A percentile compares a stretch with the other conserved stretches of the same genome.
Conservation (phyloP, 2,888 invertebrate species). For the Lycophotia porphyrea region DNA sequence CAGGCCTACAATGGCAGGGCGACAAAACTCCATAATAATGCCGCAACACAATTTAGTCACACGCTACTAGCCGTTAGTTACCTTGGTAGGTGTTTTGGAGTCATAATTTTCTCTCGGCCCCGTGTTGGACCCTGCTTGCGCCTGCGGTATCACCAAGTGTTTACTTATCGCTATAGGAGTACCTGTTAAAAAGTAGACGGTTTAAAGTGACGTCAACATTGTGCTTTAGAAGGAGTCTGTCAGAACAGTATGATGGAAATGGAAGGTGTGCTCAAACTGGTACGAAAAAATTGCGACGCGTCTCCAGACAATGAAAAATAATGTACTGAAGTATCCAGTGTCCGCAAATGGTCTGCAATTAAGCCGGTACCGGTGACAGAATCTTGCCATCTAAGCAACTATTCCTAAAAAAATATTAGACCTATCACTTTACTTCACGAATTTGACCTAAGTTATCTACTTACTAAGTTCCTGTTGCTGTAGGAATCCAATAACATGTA, state of each 20-base stretch:
- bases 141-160: slow-evolving; percentile 96
- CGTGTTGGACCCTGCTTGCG: slow-evolving; percentile 83
- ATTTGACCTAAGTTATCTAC: background rate
- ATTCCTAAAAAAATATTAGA: background rate
- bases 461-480: slow-evolving; percentile 95
- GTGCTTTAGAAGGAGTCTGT: background rate
- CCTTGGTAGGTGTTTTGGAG: slow-evolving; percentile 85
- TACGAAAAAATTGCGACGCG: background rate
- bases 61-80: slow-evolving; percentile 51
- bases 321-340: background rate
- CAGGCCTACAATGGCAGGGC: background rate
- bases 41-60: background rate
- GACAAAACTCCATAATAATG: background rate
- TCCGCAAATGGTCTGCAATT: background rate
- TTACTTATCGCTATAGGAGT: slow-evolving; percentile 97
- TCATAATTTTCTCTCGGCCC: slow-evolving; percentile 85
- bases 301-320: background rate
- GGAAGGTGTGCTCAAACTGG: background rate
- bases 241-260: background rate
- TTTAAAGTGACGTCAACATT: background rate
- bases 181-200: slow-evolving; percentile 83
- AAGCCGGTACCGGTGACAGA: background rate
- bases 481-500: slow-evolving; percentile 97
- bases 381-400: background rate
- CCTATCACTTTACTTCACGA: background rate